phyloP scores from a whole-genome alignment of 2,888 invertebrate species.

The Cyrtodaria siliqua region DNA sequence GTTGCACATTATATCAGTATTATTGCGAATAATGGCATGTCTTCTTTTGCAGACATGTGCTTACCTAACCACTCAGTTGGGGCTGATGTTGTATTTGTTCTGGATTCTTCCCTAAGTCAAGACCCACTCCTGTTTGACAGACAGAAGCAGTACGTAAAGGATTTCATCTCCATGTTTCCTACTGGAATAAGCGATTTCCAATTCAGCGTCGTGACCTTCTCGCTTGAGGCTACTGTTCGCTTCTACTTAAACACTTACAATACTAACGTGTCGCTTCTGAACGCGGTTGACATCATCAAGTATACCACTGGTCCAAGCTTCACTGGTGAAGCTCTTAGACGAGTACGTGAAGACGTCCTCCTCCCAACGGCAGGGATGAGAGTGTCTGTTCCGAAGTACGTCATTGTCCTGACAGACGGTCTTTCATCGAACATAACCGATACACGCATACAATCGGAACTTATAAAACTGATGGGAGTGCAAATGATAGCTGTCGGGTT shows the following conservation, averaged over 20 bases:
- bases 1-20: no score
- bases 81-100: conserved; percentile 19
- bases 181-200: conserved; percentile 23
- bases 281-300: not conserved
- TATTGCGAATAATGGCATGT: no score
- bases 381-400: not conserved
- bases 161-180: conserved; percentile 23
- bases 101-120: conserved; percentile 21
- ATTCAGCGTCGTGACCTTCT: conserved; percentile 21
- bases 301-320: not conserved
- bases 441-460: not conserved
- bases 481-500: not conserved
- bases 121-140: not conserved
- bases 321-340: not conserved
- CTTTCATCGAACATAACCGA: not conserved
- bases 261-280: not conserved
- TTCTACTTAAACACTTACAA: conserved; percentile 13
- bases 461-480: not conserved
- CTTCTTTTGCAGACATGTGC: conserved; percentile 17
- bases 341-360: not conserved
- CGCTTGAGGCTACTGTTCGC: conserved; percentile 14
- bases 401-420: not conserved
- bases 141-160: conserved; percentile 25
- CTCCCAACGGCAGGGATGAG: not conserved
- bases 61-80: conserved; percentile 10